Base-by-base conservation (phyloP, 2,888 invertebrate species). In the Agonopterix subpropinquella region DNA sequence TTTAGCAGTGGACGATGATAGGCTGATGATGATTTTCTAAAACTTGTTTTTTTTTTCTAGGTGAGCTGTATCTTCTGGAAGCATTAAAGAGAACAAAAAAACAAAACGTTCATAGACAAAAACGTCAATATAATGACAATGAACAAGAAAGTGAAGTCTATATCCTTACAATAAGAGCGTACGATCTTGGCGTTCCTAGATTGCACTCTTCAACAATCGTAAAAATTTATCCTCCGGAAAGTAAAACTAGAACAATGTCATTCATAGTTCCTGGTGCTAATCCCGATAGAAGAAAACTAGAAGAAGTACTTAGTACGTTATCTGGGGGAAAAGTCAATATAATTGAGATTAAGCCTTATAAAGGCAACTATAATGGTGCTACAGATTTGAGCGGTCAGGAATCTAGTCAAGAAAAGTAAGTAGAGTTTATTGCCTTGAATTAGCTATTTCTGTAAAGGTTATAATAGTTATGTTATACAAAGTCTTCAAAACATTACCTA, bases 121-220 rank as follows among this genome's bases (percentile, higher is more conserved):
- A 85, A 75, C 83, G 91, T 9, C 89, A 90, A 53, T 80, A 79
- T 48, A 79, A 86, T 47, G 78, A 85, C 44, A 58, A 62, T 35
- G 73, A 86, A 47, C 69, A 79, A 54, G 89, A 89, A 55, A 87
- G 81, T 57, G 87, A 90, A 64, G 84, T 92, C 11, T 92, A 92
- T 57, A 89, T 91, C n/a, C 76, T 96, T 5, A 93, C 91, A 48
- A 92, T 94, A 10, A 89, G 95, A 67, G 96, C 96, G 2, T 95
- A 95, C 69, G 97, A 97, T 80, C 89, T 95, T 54, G 96, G 97
- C 0, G 91, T 95, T 1, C 97, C 97, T 2, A 93, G 93, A 68
- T 83, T 93, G 50, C 93, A 90, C 57, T 92, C 93, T 11, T 92
- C 92, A 37, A 92, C 94, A 10, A 91, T 91, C 50, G 92, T 97